These are phyloP conservation scores for Drosophila setifemur DNA, from an alignment of 1,140 invertebrate genomes.

Conservation along the genomic window DNA sequence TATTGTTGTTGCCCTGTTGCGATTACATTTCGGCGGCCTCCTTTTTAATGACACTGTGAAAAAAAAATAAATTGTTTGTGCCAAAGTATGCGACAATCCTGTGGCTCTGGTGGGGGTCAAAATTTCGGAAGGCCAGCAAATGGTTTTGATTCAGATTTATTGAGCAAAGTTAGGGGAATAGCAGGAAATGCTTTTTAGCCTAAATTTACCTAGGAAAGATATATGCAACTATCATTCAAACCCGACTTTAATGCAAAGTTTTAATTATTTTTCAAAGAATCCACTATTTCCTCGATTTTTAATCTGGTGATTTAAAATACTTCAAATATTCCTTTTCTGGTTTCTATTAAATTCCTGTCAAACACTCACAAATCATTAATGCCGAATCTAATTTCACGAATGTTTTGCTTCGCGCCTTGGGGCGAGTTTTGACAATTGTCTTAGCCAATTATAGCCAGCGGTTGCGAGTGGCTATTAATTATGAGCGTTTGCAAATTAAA, in stretches of 20 bases:
- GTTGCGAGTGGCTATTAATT: slow-evolving; percentile 65
- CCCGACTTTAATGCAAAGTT: too few species aligned
- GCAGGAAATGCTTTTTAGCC: too few species aligned
- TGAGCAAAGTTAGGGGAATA: neutral
- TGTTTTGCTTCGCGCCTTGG: neutral
- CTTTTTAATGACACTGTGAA: slow-evolving; percentile 61
- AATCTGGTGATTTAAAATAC: too few species aligned
- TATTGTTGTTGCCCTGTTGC: slow-evolving; percentile 40
- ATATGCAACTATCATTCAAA: too few species aligned
- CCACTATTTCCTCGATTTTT: too few species aligned
- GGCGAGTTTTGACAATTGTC: slow-evolving; percentile 5
- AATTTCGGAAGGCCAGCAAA: neutral
- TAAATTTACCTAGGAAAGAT: too few species aligned
- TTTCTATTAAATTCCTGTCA: slow-evolving; percentile 9
- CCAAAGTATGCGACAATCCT: slow-evolving; percentile 36
- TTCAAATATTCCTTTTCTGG: too few species aligned
- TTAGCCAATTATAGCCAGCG: slow-evolving; percentile 34
- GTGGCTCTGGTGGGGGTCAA: neutral
- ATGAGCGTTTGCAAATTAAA: slow-evolving; percentile 69
- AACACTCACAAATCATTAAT: slow-evolving; percentile 54
- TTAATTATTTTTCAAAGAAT: too few species aligned
- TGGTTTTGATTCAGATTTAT: neutral
- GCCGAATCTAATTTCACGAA: slow-evolving; percentile 20
- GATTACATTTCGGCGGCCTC: slow-evolving; percentile 52
- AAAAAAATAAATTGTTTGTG: slow-evolving; percentile 41